Evolutionary conservation across 2,888 invertebrate species (phyloP).

Genomic region (Ptilodon capucinus): DNA sequence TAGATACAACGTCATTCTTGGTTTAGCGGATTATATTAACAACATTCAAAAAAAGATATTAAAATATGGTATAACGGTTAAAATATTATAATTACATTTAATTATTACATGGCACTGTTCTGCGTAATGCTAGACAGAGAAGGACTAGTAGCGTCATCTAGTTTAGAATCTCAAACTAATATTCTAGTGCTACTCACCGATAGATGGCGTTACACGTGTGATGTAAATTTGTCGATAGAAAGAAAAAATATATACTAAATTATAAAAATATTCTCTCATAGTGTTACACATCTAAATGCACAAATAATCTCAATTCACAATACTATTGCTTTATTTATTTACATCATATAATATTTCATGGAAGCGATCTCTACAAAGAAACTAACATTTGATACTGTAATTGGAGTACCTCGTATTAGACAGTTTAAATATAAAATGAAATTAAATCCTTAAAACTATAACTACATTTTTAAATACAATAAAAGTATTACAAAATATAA

Average conservation of each 20-base stretch:
- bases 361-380: constrained; percentile 65
- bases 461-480: constrained; percentile 70
- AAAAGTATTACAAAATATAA: constrained; percentile 81
- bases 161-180: constrained; percentile 5
- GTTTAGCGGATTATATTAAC: no score
- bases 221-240: constrained; percentile 17
- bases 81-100: constrained; percentile 23
- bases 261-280: constrained; percentile 44
- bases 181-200: constrained; percentile 32
- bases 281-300: constrained; percentile 65
- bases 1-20: no score
- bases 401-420: constrained; percentile 80
- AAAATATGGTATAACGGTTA: no score
- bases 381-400: constrained; percentile 70
- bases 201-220: constrained; percentile 49
- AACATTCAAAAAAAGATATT: no score
- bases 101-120: constrained; percentile 48
- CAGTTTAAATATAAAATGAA: constrained; percentile 68
- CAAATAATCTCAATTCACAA: constrained; percentile 77
- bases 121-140: constrained; percentile 28
- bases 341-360: constrained; percentile 56
- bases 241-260: constrained; percentile 9
- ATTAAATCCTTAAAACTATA: constrained; percentile 54
- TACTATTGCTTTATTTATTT: constrained; percentile 67
- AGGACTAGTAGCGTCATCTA: constrained; percentile 31